phyloP scores from a whole-genome alignment of 2,797 vertebrate genomes.

The Neoniphon sammara region DNA sequence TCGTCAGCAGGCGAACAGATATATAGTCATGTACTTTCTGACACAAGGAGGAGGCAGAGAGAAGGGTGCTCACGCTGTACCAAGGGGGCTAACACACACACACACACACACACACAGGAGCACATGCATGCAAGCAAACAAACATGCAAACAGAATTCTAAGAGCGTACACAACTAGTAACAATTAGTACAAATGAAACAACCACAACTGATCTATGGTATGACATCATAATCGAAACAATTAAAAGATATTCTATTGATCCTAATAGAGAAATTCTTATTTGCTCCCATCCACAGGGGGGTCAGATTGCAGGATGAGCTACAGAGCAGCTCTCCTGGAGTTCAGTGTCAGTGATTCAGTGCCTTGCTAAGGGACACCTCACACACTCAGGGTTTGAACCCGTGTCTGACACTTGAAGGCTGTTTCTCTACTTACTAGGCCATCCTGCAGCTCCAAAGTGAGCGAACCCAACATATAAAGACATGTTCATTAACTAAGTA shows the following conservation, averaged over 20 bases:
- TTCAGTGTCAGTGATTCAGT: too few species aligned
- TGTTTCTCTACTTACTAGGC: too few species aligned
- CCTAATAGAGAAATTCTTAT: too few species aligned
- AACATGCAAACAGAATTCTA: too few species aligned
- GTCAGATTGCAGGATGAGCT: neutral
- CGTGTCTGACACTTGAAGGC: too few species aligned
- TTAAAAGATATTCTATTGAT: too few species aligned
- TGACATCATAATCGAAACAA: neutral
- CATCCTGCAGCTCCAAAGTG: neutral
- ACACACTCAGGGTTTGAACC: too few species aligned
- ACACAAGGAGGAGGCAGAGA: slow-evolving; percentile 21
- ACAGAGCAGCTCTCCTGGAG: neutral
- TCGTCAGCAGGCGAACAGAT: slow-evolving; percentile 60
- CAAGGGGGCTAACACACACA: neutral
- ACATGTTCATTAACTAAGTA: slow-evolving; percentile 4
- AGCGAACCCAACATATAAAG: neutral
- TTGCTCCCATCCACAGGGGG: neutral
- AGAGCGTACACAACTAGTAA: too few species aligned
- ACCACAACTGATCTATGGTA: neutral
- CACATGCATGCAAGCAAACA: neutral
- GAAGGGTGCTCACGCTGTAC: slow-evolving; percentile 20
- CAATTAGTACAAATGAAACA: slow-evolving; percentile 12
- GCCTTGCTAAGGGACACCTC: too few species aligned
- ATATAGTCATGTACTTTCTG: slow-evolving; percentile 48
- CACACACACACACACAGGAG: slow-evolving; percentile 12